These are phyloP conservation scores for Coccyzus lansbergi DNA, from an alignment of 2,797 vertebrate species.

Conservation along the genomic window DNA sequence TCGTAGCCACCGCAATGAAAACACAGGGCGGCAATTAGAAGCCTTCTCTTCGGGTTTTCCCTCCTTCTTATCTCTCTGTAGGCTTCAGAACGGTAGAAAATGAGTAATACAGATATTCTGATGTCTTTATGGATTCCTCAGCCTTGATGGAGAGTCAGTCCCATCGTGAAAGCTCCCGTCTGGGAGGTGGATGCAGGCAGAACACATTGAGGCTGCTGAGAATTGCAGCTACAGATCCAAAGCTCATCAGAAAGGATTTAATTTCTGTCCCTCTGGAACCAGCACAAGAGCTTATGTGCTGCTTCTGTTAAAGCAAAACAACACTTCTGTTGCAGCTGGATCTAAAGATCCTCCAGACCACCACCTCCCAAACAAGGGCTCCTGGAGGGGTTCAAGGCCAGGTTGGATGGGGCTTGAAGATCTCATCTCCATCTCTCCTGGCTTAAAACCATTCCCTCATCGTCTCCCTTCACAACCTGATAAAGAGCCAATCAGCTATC, in stretches of 20 bases:
- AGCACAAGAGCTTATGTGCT: too few species aligned
- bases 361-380: background rate
- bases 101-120: slow-evolving; percentile 4
- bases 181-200: background rate
- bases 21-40: background rate
- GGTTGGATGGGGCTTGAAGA: too few species aligned
- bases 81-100: background rate
- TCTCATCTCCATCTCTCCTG: too few species aligned
- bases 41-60: background rate
- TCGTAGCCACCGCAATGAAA: background rate
- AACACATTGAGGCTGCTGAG: background rate
- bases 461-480: too few species aligned
- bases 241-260: background rate
- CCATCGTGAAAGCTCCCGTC: background rate
- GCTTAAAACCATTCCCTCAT: too few species aligned
- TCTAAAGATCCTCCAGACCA: background rate
- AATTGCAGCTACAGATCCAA: background rate
- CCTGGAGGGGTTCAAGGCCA: too few species aligned
- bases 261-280: background rate
- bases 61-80: background rate
- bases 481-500: background rate
- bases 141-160: background rate
- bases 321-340: background rate
- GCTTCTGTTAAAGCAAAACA: background rate
- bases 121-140: background rate